Base-by-base conservation (phyloP, 2,888 invertebrate genomes). In the Cacoxenus indagator region DNA sequence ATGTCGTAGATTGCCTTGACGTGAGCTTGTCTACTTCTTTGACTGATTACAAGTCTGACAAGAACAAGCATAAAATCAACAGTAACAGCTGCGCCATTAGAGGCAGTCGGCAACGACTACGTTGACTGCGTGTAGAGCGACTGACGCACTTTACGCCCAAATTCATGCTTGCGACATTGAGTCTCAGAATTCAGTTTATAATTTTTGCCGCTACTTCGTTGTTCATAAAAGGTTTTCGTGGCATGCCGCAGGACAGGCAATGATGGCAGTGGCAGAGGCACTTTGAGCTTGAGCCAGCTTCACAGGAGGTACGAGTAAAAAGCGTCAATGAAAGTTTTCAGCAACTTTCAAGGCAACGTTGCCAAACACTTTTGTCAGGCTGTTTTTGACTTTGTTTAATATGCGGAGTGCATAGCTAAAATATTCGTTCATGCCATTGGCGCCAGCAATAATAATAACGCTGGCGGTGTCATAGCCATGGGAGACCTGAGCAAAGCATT, bases 181-280 rank as follows among this genome's bases (percentile, higher is more conserved):
- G 76, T 79, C 78, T 81, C 80, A 78, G 78, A 83, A 83, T 84
- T 84, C 74, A 83, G 84, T 84, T 84, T 84, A 71, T 74, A 71
- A 77, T 78, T 76, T 74, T 75, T 72, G 71, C 78, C 26, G 24
- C 27, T 14, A n/a, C 29, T 57, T 48, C 24, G 59, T 72, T 70
- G 77, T 71, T 68, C 71, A 76, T 73, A 70, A 76, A 19, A 45
- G 17, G 43, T 51, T 64, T 61, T 22, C 48, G 55, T 64, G 22
- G 48, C 24, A 48, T 26, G 48, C 4, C 22, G n/a, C n/a, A n/a
- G n/a, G n/a, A n/a, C n/a, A n/a, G n/a, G n/a, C n/a, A n/a, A n/a
- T n/a, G n/a, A n/a, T n/a, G n/a, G n/a, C n/a, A n/a, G n/a, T n/a
- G n/a, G n/a, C n/a, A n/a, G n/a, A n/a, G n/a, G n/a, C n/a, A n/a